These are phyloP conservation scores for Pollimyrus isidori DNA, from an alignment of 2,113 vertebrate species.

Conservation along the genomic window DNA sequence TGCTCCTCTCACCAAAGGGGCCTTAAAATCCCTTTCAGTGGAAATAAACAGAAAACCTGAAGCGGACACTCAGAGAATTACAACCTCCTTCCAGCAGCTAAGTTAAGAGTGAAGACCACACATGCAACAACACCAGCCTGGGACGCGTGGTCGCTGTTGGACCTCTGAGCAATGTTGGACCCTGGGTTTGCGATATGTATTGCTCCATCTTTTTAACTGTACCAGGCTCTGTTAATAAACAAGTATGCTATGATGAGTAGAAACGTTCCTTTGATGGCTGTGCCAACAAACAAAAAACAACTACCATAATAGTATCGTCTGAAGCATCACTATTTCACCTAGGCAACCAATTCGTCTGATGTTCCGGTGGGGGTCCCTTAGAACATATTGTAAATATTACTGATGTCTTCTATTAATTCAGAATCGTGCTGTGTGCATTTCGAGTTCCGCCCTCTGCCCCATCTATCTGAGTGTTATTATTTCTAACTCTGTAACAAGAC, in stretches of 20 bases:
- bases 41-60: neutral
- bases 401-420: neutral
- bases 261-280: neutral
- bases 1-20: neutral
- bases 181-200: neutral
- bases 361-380: neutral
- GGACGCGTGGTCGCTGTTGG: neutral
- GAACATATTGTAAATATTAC: neutral
- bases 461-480: neutral
- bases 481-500: neutral
- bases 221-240: neutral
- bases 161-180: neutral
- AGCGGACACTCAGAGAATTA: neutral
- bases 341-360: neutral
- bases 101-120: neutral
- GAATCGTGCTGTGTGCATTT: neutral
- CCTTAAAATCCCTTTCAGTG: neutral
- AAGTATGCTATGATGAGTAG: neutral
- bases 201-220: neutral
- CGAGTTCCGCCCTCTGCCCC: neutral
- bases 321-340: slow-evolving; percentile 17
- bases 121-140: neutral
- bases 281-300: slow-evolving; percentile 9
- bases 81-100: neutral
- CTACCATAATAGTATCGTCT: neutral